These are phyloP conservation scores for Hemicordylus capensis DNA, from an alignment of 2,113 vertebrate species.

Conservation along the genomic window DNA sequence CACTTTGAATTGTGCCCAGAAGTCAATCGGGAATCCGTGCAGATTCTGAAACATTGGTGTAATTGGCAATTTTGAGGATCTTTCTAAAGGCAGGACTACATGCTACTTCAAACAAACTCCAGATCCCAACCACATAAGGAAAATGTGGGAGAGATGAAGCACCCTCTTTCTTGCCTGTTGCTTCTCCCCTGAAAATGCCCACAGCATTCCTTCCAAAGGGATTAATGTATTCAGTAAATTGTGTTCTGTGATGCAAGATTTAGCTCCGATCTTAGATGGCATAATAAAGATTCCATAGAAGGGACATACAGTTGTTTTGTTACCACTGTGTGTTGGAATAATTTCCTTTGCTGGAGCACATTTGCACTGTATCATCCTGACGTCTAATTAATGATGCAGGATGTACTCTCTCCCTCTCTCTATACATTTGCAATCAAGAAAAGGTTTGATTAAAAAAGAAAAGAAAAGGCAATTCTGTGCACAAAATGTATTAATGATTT, in stretches of 20 bases:
- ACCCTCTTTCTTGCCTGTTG: neutral
- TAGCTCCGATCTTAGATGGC: neutral
- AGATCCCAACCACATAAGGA: too few species aligned
- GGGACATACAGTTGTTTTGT: too few species aligned
- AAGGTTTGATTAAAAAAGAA: slow-evolving; percentile 24
- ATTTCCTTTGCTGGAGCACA: neutral
- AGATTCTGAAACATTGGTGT: neutral
- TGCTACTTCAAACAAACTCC: too few species aligned
- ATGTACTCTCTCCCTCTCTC: neutral
- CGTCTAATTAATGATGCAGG: slow-evolving; percentile 43
- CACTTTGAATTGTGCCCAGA: neutral
- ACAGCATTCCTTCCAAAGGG: neutral
- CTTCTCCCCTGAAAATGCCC: neutral
- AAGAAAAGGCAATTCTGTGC: slow-evolving; percentile 48
- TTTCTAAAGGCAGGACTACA: too few species aligned
- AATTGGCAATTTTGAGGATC: too few species aligned
- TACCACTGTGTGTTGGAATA: neutral
- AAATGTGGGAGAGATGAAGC: neutral
- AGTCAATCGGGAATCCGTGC: neutral
- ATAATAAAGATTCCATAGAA: neutral
- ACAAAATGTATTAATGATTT: slow-evolving; percentile 45
- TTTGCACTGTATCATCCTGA: neutral
- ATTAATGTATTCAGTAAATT: too few species aligned
- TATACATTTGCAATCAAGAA: slow-evolving; percentile 4
- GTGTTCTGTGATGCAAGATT: neutral